phyloP scores from a whole-genome alignment of 2,888 invertebrate species.

The Xylota sylvarum region DNA sequence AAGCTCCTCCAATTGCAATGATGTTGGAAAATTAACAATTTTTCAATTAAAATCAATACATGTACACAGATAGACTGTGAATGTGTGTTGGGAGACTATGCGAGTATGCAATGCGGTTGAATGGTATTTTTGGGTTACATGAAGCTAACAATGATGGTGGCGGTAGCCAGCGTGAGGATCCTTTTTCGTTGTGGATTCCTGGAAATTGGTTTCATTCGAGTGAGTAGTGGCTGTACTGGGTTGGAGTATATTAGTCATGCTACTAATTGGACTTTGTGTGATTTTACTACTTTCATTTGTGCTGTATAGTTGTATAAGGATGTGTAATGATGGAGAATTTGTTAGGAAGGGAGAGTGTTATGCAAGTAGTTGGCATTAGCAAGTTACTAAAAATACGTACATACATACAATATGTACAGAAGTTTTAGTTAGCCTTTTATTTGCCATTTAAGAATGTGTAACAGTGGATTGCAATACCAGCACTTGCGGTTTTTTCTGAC shows the following conservation, averaged over 20 bases:
- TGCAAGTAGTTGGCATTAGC: neutral
- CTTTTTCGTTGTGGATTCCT: constrained; percentile 36
- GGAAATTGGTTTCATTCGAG: constrained; percentile 42
- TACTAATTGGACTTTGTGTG: constrained; percentile 47
- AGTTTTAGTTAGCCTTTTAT: too few species aligned
- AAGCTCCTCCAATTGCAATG: constrained; percentile 49
- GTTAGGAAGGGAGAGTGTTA: neutral
- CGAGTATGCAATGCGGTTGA: constrained; percentile 26
- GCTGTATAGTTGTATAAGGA: neutral
- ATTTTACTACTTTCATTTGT: constrained; percentile 44
- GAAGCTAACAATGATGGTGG: constrained; percentile 29
- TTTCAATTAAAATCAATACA: constrained; percentile 85
- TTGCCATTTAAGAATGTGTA: too few species aligned
- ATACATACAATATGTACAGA: too few species aligned
- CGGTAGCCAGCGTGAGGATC: constrained; percentile 1
- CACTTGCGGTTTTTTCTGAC: too few species aligned
- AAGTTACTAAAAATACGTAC: too few species aligned
- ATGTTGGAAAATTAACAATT: constrained; percentile 85
- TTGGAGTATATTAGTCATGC: constrained; percentile 35
- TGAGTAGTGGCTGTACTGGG: constrained; percentile 24
- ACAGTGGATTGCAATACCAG: too few species aligned
- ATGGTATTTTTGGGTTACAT: constrained; percentile 26
- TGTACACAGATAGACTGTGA: constrained; percentile 24
- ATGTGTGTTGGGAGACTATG: neutral
- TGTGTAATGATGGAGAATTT: neutral